These are phyloP conservation scores for Aphis craccivora DNA, from an alignment of 1,140 invertebrate species.

Conservation along the genomic window DNA sequence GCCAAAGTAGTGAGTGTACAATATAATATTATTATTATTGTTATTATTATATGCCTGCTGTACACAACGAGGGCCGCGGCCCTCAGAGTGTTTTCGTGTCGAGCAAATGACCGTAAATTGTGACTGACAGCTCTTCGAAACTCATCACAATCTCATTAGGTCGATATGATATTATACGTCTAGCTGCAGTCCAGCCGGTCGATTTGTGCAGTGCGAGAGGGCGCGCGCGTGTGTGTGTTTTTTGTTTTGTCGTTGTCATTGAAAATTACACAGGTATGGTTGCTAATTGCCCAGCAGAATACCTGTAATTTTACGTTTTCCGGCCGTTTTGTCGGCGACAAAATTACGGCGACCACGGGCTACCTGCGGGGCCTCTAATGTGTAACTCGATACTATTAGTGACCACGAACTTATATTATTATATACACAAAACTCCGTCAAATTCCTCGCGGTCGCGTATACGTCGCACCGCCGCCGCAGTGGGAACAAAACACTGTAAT, in stretches of 20 bases:
- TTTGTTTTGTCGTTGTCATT: conserved; percentile 48
- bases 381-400: conserved; percentile 26
- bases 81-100: neutral
- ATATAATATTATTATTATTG: neutral
- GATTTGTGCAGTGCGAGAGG: neutral
- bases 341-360: conserved; percentile 27
- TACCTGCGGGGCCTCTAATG: conserved; percentile 14
- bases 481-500: conserved; percentile 46
- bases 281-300: conserved; percentile 36
- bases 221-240: neutral
- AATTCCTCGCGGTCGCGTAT: conserved; percentile 35
- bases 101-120: conserved; percentile 34
- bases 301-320: conserved; percentile 55
- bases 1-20: neutral
- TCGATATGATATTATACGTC: neutral
- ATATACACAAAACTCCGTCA: neutral
- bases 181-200: neutral
- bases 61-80: neutral
- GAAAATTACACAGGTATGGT: conserved; percentile 41
- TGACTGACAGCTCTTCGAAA: conserved; percentile 34
- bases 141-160: conserved; percentile 58
- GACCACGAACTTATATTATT: conserved; percentile 33
- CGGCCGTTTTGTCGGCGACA: conserved; percentile 58
- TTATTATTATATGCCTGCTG: neutral
- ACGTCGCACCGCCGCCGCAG: neutral